Percentiles rank a stretch among this genome's conserved stretches.
phyloP scores from a whole-genome alignment of 2,113 vertebrate genomes.

The Lasiurus borealis region DNA sequence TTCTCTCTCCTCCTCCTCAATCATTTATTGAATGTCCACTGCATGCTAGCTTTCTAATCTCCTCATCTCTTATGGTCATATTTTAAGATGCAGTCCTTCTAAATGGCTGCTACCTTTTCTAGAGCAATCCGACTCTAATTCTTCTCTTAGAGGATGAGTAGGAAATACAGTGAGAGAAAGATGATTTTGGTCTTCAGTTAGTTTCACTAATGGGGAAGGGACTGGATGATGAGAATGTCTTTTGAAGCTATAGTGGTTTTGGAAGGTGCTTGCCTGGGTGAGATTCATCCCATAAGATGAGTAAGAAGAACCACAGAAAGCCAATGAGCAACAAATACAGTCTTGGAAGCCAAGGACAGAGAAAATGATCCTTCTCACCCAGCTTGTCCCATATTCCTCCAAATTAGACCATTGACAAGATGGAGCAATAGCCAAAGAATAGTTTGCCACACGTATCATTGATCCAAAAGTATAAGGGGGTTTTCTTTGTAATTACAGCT shows the following conservation, averaged over 20 bases:
- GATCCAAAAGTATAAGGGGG: neutral
- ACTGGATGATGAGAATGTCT: neutral
- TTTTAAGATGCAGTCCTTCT: neutral
- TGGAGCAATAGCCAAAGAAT: neutral
- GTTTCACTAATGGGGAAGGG: neutral
- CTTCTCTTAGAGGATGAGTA: neutral
- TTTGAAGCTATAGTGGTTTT: neutral
- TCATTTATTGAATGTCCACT: neutral
- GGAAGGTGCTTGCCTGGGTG: neutral
- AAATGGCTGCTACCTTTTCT: neutral
- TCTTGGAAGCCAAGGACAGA: neutral
- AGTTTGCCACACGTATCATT: neutral
- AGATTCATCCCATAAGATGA: neutral
- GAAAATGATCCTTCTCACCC: neutral
- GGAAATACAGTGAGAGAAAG: neutral
- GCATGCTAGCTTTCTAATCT: neutral
- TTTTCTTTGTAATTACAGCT: neutral
- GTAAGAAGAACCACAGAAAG: neutral
- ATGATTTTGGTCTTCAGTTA: neutral
- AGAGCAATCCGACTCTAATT: neutral
- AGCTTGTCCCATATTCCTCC: no score
- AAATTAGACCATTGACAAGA: neutral
- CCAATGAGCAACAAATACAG: neutral
- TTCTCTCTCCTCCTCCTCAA: neutral
- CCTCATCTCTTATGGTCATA: neutral